Base-by-base conservation (phyloP, 1,140 invertebrate species). In the Ceratosolen fusciceps region DNA sequence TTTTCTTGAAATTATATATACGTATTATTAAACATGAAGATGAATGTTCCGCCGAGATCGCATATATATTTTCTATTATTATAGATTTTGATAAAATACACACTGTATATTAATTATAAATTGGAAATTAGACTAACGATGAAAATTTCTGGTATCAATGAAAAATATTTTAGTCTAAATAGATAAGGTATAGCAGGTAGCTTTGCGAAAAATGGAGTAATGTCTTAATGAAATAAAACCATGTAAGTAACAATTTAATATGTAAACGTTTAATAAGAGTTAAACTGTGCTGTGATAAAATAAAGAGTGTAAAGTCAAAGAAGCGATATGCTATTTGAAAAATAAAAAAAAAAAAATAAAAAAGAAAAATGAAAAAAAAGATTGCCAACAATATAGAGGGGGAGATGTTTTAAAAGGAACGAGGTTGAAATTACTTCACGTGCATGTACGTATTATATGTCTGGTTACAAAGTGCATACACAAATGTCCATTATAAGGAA, bases 211-310 rank as follows among this genome's bases (percentile, higher is more conserved):
- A 67, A 67, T 16, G 31, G 29, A n/a, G 47, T 37, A 19, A 31
- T 19, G 12, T 49, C 24, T 56, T 9, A 49, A 49, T 60, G 16
- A 62, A 31, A 74, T 65, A 14, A 74, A 47, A 56, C 29, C 24
- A 47, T 37, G 43, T 65, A 74, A 58, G 60, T 58, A 74, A 74
- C 62, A 47, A 47, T 26, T 56, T 43, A 62, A 75, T 49, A 7
- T 29, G 58, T 34, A 19, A 72, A 5, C 49, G 14, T 58, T 56
- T 26, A 65, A 49, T 65, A 43, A 24, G 29, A 68, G 47, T 37
- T 47, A n/a, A 76, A 76, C 65, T 76, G 60, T 52, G 49, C 74
- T 54, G 47, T 67, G 54, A 67, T 76, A 76, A 76, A 76, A 76
- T 67, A 76, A 76, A 76, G 74, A 21, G 74, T 37, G 47, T 34